Conservation (phyloP, 2,888 invertebrate species). For the Eupsilia transversa region DNA sequence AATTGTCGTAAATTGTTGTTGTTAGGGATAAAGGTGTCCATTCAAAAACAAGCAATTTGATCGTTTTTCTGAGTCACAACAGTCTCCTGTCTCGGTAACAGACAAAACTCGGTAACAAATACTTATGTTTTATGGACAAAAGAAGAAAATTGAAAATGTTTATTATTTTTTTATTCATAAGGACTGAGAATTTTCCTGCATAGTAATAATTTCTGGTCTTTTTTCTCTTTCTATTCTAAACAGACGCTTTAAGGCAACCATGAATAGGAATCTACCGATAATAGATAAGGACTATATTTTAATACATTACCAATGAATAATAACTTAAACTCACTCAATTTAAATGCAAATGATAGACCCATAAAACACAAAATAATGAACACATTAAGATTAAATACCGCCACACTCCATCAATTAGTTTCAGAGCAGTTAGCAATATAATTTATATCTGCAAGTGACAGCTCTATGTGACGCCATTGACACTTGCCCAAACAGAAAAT, state of each 20-base stretch:
- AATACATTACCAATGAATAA: neutral
- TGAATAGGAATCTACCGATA: neutral
- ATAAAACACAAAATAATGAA: constrained; percentile 42
- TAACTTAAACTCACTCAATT: constrained; percentile 10
- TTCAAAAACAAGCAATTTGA: neutral
- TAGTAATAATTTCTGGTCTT: neutral
- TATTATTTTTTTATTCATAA: neutral
- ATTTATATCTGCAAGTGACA: constrained; percentile 57
- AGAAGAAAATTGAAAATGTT: neutral
- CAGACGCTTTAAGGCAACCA: neutral
- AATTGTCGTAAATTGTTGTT: neutral
- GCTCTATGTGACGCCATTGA: constrained; percentile 51
- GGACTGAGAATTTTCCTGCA: neutral
- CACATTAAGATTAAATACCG: constrained; percentile 39
- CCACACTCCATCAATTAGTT: constrained; percentile 47
- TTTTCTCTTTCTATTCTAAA: neutral
- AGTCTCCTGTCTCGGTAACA: neutral
- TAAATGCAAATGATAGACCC: constrained; percentile 20
- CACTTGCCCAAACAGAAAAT: constrained; percentile 55
- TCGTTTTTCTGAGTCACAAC: neutral
- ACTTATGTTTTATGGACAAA: neutral
- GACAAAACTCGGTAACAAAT: neutral
- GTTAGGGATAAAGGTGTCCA: neutral
- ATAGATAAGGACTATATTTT: neutral
- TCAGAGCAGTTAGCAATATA: constrained; percentile 27